Evolutionary conservation across 1,140 invertebrate genomes (phyloP).

Genomic region (Goniozus legneri): DNA sequence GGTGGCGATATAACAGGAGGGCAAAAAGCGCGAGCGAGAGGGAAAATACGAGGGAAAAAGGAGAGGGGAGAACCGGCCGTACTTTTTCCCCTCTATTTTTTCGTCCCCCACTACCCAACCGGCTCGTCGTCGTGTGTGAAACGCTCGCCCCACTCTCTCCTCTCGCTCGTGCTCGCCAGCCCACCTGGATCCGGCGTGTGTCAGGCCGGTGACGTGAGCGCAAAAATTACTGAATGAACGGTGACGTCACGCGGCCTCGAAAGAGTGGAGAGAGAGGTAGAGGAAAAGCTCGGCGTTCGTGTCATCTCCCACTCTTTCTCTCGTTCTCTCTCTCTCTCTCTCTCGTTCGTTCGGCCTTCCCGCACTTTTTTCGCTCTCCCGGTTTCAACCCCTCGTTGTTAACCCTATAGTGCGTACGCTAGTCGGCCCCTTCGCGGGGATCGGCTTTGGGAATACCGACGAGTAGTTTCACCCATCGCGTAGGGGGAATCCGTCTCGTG

Average conservation of each 20-base stretch:
- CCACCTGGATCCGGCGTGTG: slow-evolving; percentile 44
- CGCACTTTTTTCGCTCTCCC: not conserved
- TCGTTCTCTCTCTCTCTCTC: not conserved
- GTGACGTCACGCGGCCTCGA: slow-evolving; percentile 55
- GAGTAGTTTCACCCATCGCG: too few relatives aligned
- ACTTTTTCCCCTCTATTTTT: slow-evolving; percentile 55
- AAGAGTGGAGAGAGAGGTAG: too few relatives aligned
- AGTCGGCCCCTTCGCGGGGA: too few relatives aligned
- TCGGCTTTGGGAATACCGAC: too few relatives aligned
- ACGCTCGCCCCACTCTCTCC: not conserved
- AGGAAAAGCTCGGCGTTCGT: too few relatives aligned
- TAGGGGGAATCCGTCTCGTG: too few relatives aligned
- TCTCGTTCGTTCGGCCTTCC: slow-evolving; percentile 1
- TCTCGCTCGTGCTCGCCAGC: slow-evolving; percentile 21
- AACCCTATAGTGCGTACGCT: too few relatives aligned
- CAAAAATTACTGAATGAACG: slow-evolving; percentile 57
- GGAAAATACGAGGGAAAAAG: not conserved
- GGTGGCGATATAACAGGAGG: slow-evolving; percentile 4
- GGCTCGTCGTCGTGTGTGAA: too few relatives aligned
- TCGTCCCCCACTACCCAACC: slow-evolving; percentile 42
- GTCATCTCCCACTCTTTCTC: too few relatives aligned
- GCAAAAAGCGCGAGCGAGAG: slow-evolving; percentile 9
- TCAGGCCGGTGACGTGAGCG: slow-evolving; percentile 50
- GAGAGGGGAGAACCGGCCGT: slow-evolving; percentile 21
- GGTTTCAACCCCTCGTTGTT: too few relatives aligned